Evolutionary conservation across 1,140 invertebrate genomes (phyloP).

Genomic region (Danaus plexippus): DNA sequence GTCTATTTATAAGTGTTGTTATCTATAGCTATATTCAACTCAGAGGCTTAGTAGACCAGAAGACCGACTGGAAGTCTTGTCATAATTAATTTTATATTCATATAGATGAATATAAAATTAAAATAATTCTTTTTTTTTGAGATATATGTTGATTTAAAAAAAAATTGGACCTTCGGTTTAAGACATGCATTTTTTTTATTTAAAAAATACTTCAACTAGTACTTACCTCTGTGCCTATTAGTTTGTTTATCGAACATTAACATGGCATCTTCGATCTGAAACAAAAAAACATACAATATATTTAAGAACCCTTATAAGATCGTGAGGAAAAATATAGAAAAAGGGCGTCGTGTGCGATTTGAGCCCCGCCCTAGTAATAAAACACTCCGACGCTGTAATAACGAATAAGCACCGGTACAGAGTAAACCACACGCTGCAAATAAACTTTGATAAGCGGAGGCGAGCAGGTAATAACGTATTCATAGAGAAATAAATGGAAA

Average conservation of each 20-base stretch:
- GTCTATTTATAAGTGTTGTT: too few species aligned
- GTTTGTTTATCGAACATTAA: slow-evolving; percentile 99
- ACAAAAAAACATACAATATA: slow-evolving; percentile 71
- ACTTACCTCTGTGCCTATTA: slow-evolving; percentile 99
- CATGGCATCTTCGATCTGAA: slow-evolving; percentile 99
- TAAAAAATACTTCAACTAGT: neutral
- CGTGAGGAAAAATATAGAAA: slow-evolving; percentile 57
- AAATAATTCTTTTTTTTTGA: too few species aligned
- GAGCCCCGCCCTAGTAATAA: slow-evolving; percentile 65
- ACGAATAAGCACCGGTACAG: slow-evolving; percentile 70
- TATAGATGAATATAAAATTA: too few species aligned
- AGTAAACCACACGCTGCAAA: slow-evolving; percentile 71
- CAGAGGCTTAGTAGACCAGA: too few species aligned
- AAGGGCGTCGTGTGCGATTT: slow-evolving; percentile 61
- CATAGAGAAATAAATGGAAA: slow-evolving; percentile 72
- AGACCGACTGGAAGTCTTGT: neutral
- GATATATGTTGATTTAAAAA: too few species aligned
- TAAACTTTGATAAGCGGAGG: slow-evolving; percentile 71
- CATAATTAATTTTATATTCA: neutral
- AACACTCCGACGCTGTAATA: slow-evolving; percentile 69
- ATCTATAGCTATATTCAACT: too few species aligned
- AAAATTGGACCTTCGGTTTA: too few species aligned
- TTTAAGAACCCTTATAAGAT: slow-evolving; percentile 45
- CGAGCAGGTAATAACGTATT: slow-evolving; percentile 72
- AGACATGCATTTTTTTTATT: too few species aligned